Conservation (phyloP, 1,140 invertebrate genomes). For the Telenomus remus region DNA sequence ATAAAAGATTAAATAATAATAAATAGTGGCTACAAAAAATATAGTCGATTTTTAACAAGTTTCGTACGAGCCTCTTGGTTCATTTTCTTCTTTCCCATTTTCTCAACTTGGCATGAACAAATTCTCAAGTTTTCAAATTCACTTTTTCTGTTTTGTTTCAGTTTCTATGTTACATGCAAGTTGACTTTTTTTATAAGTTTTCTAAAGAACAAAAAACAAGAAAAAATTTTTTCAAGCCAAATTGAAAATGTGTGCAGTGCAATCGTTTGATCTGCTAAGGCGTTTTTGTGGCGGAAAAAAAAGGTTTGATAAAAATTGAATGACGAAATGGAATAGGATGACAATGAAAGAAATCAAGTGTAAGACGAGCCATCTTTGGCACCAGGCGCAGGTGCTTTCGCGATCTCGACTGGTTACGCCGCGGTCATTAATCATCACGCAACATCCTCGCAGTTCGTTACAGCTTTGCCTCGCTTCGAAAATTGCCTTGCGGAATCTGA, state of each 20-base stretch:
- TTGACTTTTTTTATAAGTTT: background rate
- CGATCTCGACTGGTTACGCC: slow-evolving; percentile 32
- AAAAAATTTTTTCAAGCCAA: background rate
- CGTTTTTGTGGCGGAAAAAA: slow-evolving; percentile 7
- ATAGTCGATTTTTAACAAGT: slow-evolving; percentile 22
- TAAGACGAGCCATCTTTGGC: slow-evolving; percentile 55
- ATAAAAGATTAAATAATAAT: slow-evolving; percentile 49
- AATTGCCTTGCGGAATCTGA: slow-evolving; percentile 47
- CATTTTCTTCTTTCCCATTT: background rate
- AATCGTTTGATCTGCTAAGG: slow-evolving; percentile 19
- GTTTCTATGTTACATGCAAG: too few relatives aligned
- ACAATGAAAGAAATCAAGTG: slow-evolving; percentile 40
- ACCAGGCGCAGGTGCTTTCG: slow-evolving; percentile 50
- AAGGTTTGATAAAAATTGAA: background rate
- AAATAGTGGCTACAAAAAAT: slow-evolving; percentile 48
- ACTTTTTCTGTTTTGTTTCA: too few relatives aligned
- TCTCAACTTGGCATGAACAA: background rate
- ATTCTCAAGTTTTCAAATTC: too few relatives aligned
- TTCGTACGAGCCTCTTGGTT: slow-evolving; percentile 22
- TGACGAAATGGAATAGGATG: slow-evolving; percentile 23
- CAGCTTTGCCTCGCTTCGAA: slow-evolving; percentile 32
- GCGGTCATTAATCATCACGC: slow-evolving; percentile 54
- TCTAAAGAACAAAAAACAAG: too few relatives aligned
- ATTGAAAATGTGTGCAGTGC: background rate
- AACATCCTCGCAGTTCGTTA: slow-evolving; percentile 51